Evolutionary conservation across 2,888 invertebrate species (phyloP), one percentile per base, ranked within the genome.

Genomic region (Metallyticus violacea): DNA sequence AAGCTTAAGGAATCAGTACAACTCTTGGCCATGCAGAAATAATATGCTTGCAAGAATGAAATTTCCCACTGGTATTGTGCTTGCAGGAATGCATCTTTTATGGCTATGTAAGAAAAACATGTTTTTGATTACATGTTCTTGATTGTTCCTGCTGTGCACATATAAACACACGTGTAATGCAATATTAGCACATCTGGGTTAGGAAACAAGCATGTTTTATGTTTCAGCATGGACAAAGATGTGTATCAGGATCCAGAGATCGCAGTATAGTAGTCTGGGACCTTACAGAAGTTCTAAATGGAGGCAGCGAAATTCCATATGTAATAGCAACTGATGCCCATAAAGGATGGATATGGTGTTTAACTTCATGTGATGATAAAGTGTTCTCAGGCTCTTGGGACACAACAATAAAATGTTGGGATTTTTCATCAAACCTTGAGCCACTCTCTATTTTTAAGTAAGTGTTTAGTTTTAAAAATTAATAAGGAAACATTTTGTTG

Each of bases 381-480:
- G 89, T 94, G 79, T 94, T 93, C 89, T 94, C 94, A 76, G 94
- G 94, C 26, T 94, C 94, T 76, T 94, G 94, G 94, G 94, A 94
- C 90, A 92, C 93, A 87, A 93, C 92, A 77, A 93, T 94, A 0
- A 94, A 94, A 90, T 92, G 93, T 3, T 94, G 94, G 94, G 92
- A 93, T 87, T 90, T 93, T 77, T 90, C 90, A 77, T 90, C 91
- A 86, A 93, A 92, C 85, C 92, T 94, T 6, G 30, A 85, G 26
- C 77, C 81, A 62, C 9, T 82, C 40, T 77, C 82, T 22, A 79
- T 85, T 15, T 86, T 87, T 77, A 80, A 88, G 89, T 88, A 78
- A 87, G 87, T 84, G 6, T 81, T 6, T 62, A 62, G 15, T 15
- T 62, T 15, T 62, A 62, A 62, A 62, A 62, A 4, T 7, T 15